Conservation (phyloP, 1,140 invertebrate genomes). For the Asbolus verrucosus region DNA sequence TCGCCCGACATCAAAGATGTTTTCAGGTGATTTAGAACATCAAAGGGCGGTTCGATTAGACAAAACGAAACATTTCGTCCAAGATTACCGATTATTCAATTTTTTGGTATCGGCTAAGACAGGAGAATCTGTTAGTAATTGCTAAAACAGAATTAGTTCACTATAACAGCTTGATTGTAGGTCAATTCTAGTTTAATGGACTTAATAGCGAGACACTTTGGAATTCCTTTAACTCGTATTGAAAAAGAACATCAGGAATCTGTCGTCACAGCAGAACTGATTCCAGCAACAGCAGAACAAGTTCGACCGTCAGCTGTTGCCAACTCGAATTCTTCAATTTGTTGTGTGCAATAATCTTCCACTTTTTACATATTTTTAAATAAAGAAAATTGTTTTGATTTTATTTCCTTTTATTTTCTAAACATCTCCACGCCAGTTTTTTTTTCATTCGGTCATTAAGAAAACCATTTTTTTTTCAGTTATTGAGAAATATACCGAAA, state of each 20-base stretch:
- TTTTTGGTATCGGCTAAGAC: slow-evolving; percentile 89
- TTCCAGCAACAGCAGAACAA: slow-evolving; percentile 39
- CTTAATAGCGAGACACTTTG: slow-evolving; percentile 57
- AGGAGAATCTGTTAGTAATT: slow-evolving; percentile 84
- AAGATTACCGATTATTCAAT: slow-evolving; percentile 79
- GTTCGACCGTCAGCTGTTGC: neutral
- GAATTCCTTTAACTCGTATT: slow-evolving; percentile 52
- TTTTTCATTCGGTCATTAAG: neutral
- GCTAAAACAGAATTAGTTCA: too few relatives aligned
- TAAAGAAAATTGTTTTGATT: neutral
- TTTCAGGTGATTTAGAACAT: slow-evolving; percentile 84
- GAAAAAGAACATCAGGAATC: slow-evolving; percentile 56
- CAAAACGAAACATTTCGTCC: slow-evolving; percentile 82
- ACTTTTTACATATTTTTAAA: slow-evolving; percentile 20
- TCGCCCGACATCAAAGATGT: slow-evolving; percentile 15
- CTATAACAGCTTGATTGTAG: too few relatives aligned
- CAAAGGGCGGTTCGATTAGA: slow-evolving; percentile 83
- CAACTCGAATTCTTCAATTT: slow-evolving; percentile 19
- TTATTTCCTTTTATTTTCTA: slow-evolving; percentile 17
- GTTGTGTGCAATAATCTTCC: slow-evolving; percentile 45
- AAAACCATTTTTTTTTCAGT: slow-evolving; percentile 66
- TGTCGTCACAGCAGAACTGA: slow-evolving; percentile 56
- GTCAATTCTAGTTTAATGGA: slow-evolving; percentile 56
- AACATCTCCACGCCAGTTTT: too few relatives aligned
- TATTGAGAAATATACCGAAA: slow-evolving; percentile 99